Evolutionary conservation across 2,888 invertebrate genomes (phyloP).

Genomic region (Aricia artaxerxes): DNA sequence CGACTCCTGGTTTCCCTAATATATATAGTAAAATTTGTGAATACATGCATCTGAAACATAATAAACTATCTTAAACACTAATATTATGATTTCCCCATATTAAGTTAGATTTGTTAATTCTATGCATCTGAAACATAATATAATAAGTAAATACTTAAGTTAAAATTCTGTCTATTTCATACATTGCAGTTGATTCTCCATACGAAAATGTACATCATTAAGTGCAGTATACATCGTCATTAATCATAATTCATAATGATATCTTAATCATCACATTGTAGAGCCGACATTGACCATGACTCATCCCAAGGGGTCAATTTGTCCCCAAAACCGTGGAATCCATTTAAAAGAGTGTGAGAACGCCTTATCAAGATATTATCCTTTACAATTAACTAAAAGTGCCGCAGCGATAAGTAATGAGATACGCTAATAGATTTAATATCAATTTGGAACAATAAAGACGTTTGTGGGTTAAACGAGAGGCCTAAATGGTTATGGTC

Average conservation of each 20-base stretch:
- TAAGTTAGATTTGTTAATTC: too few relatives aligned
- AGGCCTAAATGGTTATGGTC: neutral
- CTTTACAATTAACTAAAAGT: slow-evolving; percentile 25
- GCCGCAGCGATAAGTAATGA: slow-evolving; percentile 23
- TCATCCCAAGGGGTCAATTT: slow-evolving; percentile 15
- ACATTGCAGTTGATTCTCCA: too few relatives aligned
- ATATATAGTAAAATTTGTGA: too few relatives aligned
- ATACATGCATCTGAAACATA: too few relatives aligned
- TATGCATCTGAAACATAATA: too few relatives aligned
- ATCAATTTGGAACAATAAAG: slow-evolving; percentile 29
- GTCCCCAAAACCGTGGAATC: slow-evolving; percentile 14
- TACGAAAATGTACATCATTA: neutral
- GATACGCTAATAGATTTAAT: slow-evolving; percentile 29
- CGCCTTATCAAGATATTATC: slow-evolving; percentile 25
- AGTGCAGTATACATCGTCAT: neutral
- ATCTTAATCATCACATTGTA: neutral
- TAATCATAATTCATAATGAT: slow-evolving; percentile 7
- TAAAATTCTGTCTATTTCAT: too few relatives aligned
- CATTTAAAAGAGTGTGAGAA: slow-evolving; percentile 26
- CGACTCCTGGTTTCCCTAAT: neutral
- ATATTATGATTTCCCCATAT: too few relatives aligned
- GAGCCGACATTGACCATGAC: slow-evolving; percentile 22
- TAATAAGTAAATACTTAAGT: too few relatives aligned
- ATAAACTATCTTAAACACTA: too few relatives aligned
- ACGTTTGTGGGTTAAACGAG: slow-evolving; percentile 20